These are phyloP conservation scores for Erythrolamprus reginae DNA, from an alignment of 2,113 vertebrate genomes.

Conservation along the genomic window DNA sequence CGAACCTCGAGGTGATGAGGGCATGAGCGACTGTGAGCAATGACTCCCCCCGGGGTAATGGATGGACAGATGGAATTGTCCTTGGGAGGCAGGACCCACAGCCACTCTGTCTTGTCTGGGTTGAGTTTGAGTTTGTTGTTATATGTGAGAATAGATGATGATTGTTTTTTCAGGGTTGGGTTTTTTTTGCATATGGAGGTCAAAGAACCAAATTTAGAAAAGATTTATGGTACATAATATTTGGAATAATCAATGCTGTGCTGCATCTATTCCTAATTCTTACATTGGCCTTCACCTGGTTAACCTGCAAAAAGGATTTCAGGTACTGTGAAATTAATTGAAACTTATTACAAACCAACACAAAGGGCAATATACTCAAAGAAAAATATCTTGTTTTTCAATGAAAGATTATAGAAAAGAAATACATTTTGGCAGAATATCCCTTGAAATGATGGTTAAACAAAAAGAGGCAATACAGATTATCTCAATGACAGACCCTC, in stretches of 20 bases:
- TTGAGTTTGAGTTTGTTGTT: too few species aligned
- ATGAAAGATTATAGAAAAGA: background rate
- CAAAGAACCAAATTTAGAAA: background rate
- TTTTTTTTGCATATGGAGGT: background rate
- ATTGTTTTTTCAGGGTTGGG: background rate
- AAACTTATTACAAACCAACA: background rate
- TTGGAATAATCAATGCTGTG: background rate
- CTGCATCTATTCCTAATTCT: background rate
- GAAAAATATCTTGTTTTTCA: background rate
- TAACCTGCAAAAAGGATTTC: background rate
- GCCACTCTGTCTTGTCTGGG: too few species aligned
- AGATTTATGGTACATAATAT: background rate
- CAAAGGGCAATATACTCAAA: background rate
- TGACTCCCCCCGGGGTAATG: too few species aligned
- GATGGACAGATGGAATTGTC: too few species aligned
- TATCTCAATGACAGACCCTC: too few species aligned
- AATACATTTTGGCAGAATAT: background rate
- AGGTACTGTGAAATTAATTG: background rate
- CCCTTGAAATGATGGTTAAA: background rate
- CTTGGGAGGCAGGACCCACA: too few species aligned
- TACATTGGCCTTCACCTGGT: background rate
- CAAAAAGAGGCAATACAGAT: background rate
- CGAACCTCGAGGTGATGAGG: too few species aligned
- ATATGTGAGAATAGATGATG: background rate
- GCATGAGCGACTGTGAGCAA: too few species aligned